These are phyloP conservation scores for Drosophila lacicola DNA, from an alignment of 2,888 invertebrate species.

Conservation along the genomic window DNA sequence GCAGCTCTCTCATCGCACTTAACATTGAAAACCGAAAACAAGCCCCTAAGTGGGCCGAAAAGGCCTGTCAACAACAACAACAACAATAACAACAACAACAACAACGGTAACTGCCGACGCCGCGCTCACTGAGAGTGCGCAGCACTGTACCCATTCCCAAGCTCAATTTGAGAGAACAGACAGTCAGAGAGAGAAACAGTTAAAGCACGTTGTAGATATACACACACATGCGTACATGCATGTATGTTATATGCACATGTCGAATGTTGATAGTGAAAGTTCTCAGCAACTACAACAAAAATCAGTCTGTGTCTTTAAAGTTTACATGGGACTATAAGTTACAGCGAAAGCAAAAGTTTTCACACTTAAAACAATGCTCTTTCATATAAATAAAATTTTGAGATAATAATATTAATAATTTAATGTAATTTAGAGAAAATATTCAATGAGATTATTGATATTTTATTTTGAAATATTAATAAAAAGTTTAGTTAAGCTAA, in stretches of 20 bases:
- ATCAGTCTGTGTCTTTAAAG: slow-evolving; percentile 66
- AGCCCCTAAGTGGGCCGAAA: slow-evolving; percentile 73
- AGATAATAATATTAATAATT: too few species aligned
- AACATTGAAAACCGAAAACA: slow-evolving; percentile 79
- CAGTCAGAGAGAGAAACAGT: slow-evolving; percentile 1
- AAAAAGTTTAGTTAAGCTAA: too few species aligned
- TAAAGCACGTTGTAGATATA: background rate
- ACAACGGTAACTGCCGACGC: slow-evolving; percentile 8
- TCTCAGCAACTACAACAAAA: slow-evolving; percentile 35
- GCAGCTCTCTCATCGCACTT: slow-evolving; percentile 66
- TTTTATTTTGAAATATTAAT: too few species aligned
- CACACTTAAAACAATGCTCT: too few species aligned
- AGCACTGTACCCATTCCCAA: slow-evolving; percentile 25
- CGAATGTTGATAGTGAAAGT: slow-evolving; percentile 71
- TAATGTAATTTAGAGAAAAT: too few species aligned
- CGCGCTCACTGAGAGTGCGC: slow-evolving; percentile 57
- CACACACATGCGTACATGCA: background rate
- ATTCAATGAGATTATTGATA: too few species aligned
- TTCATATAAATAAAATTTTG: too few species aligned
- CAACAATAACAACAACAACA: slow-evolving; percentile 17
- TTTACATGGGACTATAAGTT: slow-evolving; percentile 57
- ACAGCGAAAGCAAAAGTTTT: slow-evolving; percentile 7
- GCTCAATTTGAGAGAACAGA: slow-evolving; percentile 8
- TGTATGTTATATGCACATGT: slow-evolving; percentile 21
- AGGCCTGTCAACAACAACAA: slow-evolving; percentile 52